phyloP scores from a whole-genome alignment of 35 echinoderm and acorn worm genomes.

The Lytechinus pictus region DNA sequence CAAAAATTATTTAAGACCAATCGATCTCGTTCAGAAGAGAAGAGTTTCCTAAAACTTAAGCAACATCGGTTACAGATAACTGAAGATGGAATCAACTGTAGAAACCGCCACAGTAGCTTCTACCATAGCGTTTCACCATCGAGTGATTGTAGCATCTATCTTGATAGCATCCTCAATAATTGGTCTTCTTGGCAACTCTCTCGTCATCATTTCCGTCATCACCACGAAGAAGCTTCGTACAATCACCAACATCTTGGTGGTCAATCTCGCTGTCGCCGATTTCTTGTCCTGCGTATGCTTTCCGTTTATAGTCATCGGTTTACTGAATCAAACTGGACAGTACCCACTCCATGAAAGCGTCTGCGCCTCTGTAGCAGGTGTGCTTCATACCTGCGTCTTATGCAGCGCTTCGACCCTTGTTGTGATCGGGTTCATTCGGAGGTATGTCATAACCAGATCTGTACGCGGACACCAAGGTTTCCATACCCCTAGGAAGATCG shows the following conservation, averaged over 20 bases:
- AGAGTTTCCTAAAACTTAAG: background rate
- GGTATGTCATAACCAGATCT: conserved; percentile 54
- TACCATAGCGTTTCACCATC: background rate
- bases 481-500: conserved; percentile 30
- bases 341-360: conserved; percentile 18
- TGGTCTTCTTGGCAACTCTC: conserved; percentile 44
- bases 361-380: conserved; percentile 27
- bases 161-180: background rate
- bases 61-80: background rate
- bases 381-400: conserved; percentile 1
- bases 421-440: conserved; percentile 56
- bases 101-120: background rate
- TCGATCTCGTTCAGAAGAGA: background rate
- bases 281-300: conserved; percentile 30
- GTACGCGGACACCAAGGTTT: conserved; percentile 31
- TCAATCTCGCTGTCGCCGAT: conserved; percentile 72
- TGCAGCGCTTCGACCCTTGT: conserved; percentile 59
- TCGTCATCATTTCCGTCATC: conserved; percentile 58
- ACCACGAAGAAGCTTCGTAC: conserved; percentile 71
- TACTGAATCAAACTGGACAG: conserved; percentile 34
- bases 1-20: background rate
- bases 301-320: conserved; percentile 28
- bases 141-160: background rate
- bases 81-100: background rate
- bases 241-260: conserved; percentile 69